Evolutionary conservation across 2,888 invertebrate species (phyloP), one percentile per base, ranked within the genome.

Genomic region (Ectemnius lituratus): DNA sequence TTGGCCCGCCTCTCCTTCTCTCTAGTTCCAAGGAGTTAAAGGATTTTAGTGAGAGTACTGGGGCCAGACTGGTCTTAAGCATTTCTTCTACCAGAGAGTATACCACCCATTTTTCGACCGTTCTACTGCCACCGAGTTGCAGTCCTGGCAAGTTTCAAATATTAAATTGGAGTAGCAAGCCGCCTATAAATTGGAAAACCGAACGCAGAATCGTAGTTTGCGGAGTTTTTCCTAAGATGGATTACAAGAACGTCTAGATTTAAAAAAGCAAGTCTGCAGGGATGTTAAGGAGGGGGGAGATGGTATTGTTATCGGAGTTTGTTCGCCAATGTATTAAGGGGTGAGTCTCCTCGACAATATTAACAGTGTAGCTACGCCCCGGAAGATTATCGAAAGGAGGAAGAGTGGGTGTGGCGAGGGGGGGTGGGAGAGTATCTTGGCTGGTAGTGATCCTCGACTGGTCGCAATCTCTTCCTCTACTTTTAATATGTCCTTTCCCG

Each of bases 401-500:
- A 37, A 0, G 37, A 1, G 37, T 8, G 37, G 37, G 37, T 37
- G 37, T 0, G 20, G 27, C 37, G 13, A 16, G 23, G 14, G 60
- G n/a, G 47, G 56, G 68, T 28, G 45, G 49, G 18, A 28, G 47
- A 62, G 56, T 62, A 69, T 71, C 47, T 45, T 46, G 45, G 57
- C 58, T 49, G 52, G 52, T 64, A 49, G 28, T 59, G 46, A 20
- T 13, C 18, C 63, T 45, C 60, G 67, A 28, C 16, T 61, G 46
- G 57, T 67, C 60, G 62, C 57, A 58, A 67, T 74, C 68, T 70
- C 72, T 74, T 59, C 63, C 67, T 73, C 73, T 52, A 65, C 72
- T 82, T 73, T 82, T 76, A 75, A 79, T 79, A 80, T 76, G 28
- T 67, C 76, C 73, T 75, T 74, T 67, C 63, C 73, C 61, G 28